Conservation (phyloP, 1,140 invertebrate genomes). For the Liolophura sinensis region DNA sequence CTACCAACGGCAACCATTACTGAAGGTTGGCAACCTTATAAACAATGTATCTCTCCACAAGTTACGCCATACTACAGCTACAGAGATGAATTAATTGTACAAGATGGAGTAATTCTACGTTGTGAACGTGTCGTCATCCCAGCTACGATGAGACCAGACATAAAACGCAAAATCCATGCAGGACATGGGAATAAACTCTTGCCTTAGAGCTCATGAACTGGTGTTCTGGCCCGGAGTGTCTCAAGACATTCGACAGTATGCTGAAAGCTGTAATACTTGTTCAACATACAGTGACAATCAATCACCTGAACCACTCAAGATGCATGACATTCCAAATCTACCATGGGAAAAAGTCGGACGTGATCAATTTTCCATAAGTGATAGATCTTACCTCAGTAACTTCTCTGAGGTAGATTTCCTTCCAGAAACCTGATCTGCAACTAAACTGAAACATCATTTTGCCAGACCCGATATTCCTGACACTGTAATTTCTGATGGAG, state of each 20-base stretch:
- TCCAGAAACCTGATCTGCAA: constrained; percentile 10
- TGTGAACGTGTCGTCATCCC: constrained; percentile 46
- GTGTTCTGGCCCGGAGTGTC: constrained; percentile 39
- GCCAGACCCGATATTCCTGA: constrained; percentile 25
- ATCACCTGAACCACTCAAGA: constrained; percentile 17
- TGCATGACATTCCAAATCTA: constrained; percentile 19
- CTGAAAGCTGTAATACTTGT: constrained; percentile 24
- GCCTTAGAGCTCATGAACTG: constrained; percentile 25
- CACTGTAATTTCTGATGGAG: constrained; percentile 25
- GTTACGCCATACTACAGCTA: constrained; percentile 20
- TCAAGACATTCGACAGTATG: constrained; percentile 28
- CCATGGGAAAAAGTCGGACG: constrained; percentile 37
- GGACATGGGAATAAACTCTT: constrained; percentile 32
- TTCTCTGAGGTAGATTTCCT: constrained; percentile 56
- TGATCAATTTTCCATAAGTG: constrained; percentile 30
- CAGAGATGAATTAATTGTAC: constrained; percentile 28
- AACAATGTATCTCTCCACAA: constrained; percentile 7
- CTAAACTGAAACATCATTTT: constrained; percentile 27
- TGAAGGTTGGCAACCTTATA: constrained; percentile 18
- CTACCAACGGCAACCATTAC: constrained; percentile 4
- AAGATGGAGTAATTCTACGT: constrained; percentile 40
- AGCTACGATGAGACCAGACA: constrained; percentile 27
- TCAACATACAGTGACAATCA: constrained; percentile 16
- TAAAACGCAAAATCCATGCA: constrained; percentile 50
- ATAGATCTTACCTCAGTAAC: constrained; percentile 27